Conservation (phyloP, 2,888 invertebrate species). For the Autographa pulchrina region DNA sequence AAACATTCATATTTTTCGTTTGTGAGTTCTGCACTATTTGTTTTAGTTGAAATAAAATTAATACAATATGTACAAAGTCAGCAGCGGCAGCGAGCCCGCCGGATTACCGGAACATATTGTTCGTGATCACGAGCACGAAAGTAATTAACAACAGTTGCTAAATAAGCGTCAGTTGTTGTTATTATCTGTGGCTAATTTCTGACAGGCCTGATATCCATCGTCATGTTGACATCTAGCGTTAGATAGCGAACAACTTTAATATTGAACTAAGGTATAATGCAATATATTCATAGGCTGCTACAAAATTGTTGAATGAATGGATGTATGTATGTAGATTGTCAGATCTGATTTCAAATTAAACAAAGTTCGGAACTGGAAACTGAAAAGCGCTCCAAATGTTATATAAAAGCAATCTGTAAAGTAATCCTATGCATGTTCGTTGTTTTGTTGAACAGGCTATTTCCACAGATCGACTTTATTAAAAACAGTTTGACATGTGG, state of each 20-base stretch:
- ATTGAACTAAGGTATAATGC: not conserved
- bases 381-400: too few relatives aligned
- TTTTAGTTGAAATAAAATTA: conserved; percentile 49
- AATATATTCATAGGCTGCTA: too few relatives aligned
- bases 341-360: not conserved
- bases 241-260: not conserved
- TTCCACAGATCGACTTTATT: too few relatives aligned
- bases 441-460: too few relatives aligned
- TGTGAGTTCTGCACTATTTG: conserved; percentile 23
- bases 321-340: too few relatives aligned
- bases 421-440: too few relatives aligned
- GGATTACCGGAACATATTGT: conserved; percentile 75
- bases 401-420: too few relatives aligned
- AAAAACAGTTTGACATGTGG: too few relatives aligned
- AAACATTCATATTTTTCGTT: conserved; percentile 9
- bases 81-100: conserved; percentile 44
- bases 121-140: conserved; percentile 75
- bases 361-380: too few relatives aligned
- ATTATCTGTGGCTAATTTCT: conserved; percentile 59
- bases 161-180: conserved; percentile 66
- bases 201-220: conserved; percentile 44
- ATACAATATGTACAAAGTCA: conserved; percentile 45
- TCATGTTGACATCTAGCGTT: conserved; percentile 39
- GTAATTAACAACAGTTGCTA: conserved; percentile 77
- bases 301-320: too few relatives aligned